Conservation (phyloP, 2,113 vertebrate species). For the Petroica traversi region DNA sequence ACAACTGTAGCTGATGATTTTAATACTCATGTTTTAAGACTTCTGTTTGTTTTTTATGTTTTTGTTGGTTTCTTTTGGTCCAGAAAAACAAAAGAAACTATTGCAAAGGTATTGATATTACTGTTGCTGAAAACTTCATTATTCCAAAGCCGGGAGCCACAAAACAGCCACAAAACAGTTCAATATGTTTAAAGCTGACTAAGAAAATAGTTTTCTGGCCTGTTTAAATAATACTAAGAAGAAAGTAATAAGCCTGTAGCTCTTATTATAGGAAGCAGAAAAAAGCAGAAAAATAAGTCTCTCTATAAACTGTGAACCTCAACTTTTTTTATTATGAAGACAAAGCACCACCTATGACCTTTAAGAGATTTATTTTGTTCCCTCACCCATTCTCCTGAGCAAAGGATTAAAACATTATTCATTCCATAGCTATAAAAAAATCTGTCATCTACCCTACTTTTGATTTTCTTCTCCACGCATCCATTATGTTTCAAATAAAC, state of each 20-base stretch:
- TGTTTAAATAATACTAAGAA: background rate
- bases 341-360: conserved; percentile 20
- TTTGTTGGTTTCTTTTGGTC: background rate
- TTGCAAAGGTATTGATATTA: background rate
- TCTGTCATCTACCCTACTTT: background rate
- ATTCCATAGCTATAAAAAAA: background rate
- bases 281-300: background rate
- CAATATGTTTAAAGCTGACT: background rate
- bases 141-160: background rate
- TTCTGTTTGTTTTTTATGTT: background rate
- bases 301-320: background rate
- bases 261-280: background rate
- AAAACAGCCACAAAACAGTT: background rate
- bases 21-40: background rate
- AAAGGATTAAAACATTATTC: conserved; percentile 36
- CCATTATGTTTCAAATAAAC: conserved; percentile 37
- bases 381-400: background rate
- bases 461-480: conserved; percentile 30
- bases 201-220: background rate
- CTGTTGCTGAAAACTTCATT: background rate
- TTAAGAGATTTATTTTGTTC: conserved; percentile 41
- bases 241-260: background rate
- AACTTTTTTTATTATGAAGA: conserved; percentile 24
- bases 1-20: background rate
- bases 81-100: background rate